Percentiles rank a stretch among this genome's conserved stretches.
These are phyloP conservation scores for Ameiurus melas DNA, from an alignment of 2,113 vertebrate genomes.

Conservation along the genomic window DNA sequence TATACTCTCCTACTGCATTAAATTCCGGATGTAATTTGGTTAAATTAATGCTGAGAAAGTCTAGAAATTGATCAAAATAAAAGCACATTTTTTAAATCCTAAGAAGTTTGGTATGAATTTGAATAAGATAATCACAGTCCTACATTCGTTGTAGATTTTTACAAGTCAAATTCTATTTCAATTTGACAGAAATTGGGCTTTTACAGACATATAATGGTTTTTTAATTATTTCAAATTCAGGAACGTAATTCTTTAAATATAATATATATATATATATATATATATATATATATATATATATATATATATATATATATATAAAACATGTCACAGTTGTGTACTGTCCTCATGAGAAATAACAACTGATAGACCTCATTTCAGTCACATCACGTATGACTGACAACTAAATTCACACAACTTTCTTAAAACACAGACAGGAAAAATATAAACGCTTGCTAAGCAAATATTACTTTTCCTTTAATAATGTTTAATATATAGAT, in stretches of 20 bases:
- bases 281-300: too few relatives aligned
- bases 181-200: background rate
- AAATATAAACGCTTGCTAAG: background rate
- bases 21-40: background rate
- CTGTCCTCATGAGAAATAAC: too few relatives aligned
- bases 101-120: background rate
- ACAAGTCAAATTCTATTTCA: background rate
- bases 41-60: background rate
- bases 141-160: background rate
- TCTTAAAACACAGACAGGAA: background rate
- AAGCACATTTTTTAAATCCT: background rate
- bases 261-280: too few relatives aligned
- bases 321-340: background rate
- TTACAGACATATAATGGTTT: background rate
- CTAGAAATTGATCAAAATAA: background rate
- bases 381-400: too few relatives aligned
- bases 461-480: too few relatives aligned
- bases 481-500: too few relatives aligned
- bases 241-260: background rate
- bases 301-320: too few relatives aligned
- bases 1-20: background rate
- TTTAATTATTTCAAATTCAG: background rate
- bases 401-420: background rate
- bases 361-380: too few relatives aligned
- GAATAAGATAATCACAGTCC: background rate